Conservation (phyloP, 2,113 vertebrate genomes). For the Nasalis larvatus region DNA sequence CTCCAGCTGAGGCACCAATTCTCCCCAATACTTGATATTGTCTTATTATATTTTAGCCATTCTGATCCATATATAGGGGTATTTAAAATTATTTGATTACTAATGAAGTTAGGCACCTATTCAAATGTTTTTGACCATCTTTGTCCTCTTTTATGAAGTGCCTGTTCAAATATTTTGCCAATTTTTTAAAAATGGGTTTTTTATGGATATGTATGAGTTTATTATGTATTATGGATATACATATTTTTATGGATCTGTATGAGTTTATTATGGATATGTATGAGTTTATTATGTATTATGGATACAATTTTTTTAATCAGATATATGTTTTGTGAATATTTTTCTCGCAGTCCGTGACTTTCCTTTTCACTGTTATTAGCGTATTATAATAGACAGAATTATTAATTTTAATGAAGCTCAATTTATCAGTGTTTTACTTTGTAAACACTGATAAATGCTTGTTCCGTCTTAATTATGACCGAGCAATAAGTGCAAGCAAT, state of each 20-base stretch:
- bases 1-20: background rate
- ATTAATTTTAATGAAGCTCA: background rate
- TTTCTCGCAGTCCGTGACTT: background rate
- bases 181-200: background rate
- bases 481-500: no score
- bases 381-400: background rate
- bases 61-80: background rate
- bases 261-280: background rate
- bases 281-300: background rate
- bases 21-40: background rate
- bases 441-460: background rate
- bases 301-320: background rate
- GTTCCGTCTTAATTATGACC: background rate
- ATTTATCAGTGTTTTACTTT: background rate
- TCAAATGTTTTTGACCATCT: background rate
- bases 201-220: background rate
- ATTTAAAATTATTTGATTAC: background rate
- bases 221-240: background rate
- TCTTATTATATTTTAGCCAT: background rate
- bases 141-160: background rate
- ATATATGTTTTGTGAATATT: background rate
- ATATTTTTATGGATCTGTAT: background rate
- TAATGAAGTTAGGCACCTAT: background rate
- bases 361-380: background rate
- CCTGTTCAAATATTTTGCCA: background rate